These are phyloP conservation scores for Pholis gunnellus DNA, from an alignment of 2,113 vertebrate species.

Conservation along the genomic window DNA sequence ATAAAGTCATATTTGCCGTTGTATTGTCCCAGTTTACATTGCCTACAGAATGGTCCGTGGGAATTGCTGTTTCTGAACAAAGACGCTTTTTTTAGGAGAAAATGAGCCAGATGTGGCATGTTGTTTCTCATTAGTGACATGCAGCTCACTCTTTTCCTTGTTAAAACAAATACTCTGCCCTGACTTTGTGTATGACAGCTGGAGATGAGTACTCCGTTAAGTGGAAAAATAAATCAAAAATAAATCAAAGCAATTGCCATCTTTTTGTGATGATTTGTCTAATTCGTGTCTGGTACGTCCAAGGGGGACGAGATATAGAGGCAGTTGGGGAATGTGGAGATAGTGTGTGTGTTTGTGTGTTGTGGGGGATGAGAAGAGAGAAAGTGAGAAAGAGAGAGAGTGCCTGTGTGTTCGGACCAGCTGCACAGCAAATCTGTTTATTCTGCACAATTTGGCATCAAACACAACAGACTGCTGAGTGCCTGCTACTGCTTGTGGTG, in stretches of 20 bases:
- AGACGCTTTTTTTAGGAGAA: conserved; percentile 18
- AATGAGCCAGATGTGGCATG: conserved; percentile 62
- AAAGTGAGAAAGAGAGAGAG: conserved; percentile 19
- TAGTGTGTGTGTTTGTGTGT: conserved; percentile 7
- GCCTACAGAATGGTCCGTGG: neutral
- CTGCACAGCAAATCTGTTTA: conserved; percentile 84
- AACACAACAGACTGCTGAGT: conserved; percentile 83
- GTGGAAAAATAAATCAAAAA: conserved; percentile 55
- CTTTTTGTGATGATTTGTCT: conserved; percentile 69
- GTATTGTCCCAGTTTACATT: neutral
- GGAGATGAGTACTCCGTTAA: conserved; percentile 68
- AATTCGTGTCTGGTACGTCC: conserved; percentile 62
- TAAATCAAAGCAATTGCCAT: conserved; percentile 71
- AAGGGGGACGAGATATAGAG: conserved; percentile 14
- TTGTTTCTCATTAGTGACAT: conserved; percentile 63
- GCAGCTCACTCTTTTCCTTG: conserved; percentile 38
- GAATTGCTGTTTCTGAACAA: neutral
- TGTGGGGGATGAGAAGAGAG: conserved; percentile 30
- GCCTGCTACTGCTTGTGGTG: conserved; percentile 77
- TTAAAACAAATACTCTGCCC: conserved; percentile 58
- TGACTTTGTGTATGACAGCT: conserved; percentile 59
- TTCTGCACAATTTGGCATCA: conserved; percentile 85
- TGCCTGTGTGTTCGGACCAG: conserved; percentile 68
- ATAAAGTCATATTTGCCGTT: neutral
- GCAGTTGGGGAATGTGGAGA: conserved; percentile 30